Percentiles rank a stretch among this genome's conserved stretches.
Conservation (phyloP, 2,113 vertebrate species). For the Entosphenus tridentatus region DNA sequence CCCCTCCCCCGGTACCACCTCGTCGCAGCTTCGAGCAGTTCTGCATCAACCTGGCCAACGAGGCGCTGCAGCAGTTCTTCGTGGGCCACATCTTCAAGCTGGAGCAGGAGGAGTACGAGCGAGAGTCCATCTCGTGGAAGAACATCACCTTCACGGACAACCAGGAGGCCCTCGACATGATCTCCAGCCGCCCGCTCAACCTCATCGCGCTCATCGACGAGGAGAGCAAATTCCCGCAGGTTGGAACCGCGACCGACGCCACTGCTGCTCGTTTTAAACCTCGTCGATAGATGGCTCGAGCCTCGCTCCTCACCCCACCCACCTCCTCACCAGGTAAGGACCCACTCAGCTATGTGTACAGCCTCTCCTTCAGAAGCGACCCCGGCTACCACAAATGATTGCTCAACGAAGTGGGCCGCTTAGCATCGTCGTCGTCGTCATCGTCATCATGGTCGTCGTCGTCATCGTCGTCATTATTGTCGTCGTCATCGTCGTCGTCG, state of each 20-base stretch:
- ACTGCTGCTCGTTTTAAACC: too few relatives aligned
- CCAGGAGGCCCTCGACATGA: conserved; percentile 36
- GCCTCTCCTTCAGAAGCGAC: too few relatives aligned
- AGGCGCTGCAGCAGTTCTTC: conserved; percentile 93
- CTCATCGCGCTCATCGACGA: conserved; percentile 75
- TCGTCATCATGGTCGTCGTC: too few relatives aligned
- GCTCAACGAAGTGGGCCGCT: too few relatives aligned
- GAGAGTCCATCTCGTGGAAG: conserved; percentile 48
- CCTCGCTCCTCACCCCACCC: too few relatives aligned
- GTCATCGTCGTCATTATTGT: too few relatives aligned
- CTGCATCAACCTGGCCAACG: conserved; percentile 91
- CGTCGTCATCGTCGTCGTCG: too few relatives aligned
- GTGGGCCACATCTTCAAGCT: conserved; percentile 61
- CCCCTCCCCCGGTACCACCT: not conserved
- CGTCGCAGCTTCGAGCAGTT: conserved; percentile 70
- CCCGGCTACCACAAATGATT: too few relatives aligned
- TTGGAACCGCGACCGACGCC: conserved; percentile 11
- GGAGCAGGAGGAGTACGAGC: conserved; percentile 67
- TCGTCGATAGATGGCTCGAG: too few relatives aligned
- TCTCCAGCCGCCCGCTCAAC: conserved; percentile 54
- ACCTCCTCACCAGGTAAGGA: too few relatives aligned
- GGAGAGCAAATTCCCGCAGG: conserved; percentile 83
- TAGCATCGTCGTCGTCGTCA: too few relatives aligned
- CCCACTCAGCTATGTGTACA: too few relatives aligned
- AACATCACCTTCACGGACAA: conserved; percentile 60